These are phyloP conservation scores for Pachydiplax longipennis DNA, from an alignment of 2,888 invertebrate species.

Conservation along the genomic window DNA sequence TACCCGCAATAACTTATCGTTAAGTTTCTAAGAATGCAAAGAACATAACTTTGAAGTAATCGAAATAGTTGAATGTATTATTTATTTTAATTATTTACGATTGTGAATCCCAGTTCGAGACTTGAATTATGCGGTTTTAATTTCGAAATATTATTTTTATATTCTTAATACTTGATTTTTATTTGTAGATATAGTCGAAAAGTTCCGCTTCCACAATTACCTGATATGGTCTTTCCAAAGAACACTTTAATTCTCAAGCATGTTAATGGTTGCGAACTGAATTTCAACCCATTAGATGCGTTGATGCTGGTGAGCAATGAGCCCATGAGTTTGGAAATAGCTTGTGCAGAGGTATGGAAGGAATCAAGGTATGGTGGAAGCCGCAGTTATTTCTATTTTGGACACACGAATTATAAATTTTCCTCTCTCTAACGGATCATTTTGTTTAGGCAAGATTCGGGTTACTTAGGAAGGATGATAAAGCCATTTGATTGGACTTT, in stretches of 20 bases:
- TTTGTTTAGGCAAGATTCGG: constrained; percentile 11
- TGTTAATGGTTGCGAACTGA: constrained; percentile 70
- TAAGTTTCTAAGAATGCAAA: no score
- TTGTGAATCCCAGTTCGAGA: no score
- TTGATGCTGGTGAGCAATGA: constrained; percentile 79
- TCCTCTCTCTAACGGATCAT: neutral
- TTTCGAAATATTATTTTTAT: neutral
- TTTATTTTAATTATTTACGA: no score
- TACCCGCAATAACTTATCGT: no score
- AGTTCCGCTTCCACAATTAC: constrained; percentile 86
- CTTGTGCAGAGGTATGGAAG: constrained; percentile 91
- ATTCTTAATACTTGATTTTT: constrained; percentile 19
- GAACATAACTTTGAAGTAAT: no score
- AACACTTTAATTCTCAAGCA: constrained; percentile 80
- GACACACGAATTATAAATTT: neutral
- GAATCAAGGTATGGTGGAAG: constrained; percentile 75
- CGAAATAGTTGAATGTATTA: no score
- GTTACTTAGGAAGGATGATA: constrained; percentile 71
- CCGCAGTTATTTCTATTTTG: neutral
- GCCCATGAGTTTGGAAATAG: constrained; percentile 79
- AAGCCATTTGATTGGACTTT: constrained; percentile 97
- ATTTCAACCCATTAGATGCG: constrained; percentile 92
- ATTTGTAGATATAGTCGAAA: constrained; percentile 72
- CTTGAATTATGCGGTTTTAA: no score
- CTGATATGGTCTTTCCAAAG: constrained; percentile 98